A percentile compares a stretch with the other conserved stretches of the same genome.
phyloP scores from a whole-genome alignment of 2,113 vertebrate species.

The Clarias batrachus region DNA sequence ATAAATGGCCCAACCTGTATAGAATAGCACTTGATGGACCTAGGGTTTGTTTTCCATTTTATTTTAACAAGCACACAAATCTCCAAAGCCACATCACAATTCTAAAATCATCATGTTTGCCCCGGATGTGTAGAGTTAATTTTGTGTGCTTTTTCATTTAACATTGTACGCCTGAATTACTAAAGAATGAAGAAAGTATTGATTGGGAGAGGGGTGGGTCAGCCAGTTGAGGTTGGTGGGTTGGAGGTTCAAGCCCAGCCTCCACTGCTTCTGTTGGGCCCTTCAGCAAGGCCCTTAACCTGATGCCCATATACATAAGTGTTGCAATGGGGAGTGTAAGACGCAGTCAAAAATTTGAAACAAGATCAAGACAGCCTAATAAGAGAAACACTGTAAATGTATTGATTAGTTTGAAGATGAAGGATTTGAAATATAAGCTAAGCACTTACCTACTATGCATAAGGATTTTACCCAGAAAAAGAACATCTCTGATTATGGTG shows the following conservation, averaged over 20 bases:
- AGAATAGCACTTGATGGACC: not conserved
- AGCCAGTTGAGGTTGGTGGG: too few relatives aligned
- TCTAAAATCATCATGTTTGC: not conserved
- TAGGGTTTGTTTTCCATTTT: not conserved
- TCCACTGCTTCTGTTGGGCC: too few relatives aligned
- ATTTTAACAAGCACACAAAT: not conserved
- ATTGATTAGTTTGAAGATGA: not conserved
- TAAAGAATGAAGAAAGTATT: not conserved
- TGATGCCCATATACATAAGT: too few relatives aligned
- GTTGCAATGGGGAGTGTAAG: too few relatives aligned
- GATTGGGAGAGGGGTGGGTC: too few relatives aligned
- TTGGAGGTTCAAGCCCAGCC: too few relatives aligned
- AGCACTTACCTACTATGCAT: not conserved
- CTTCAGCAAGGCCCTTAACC: too few relatives aligned
- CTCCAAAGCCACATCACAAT: not conserved
- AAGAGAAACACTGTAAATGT: not conserved
- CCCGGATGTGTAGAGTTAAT: not conserved
- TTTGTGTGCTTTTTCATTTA: not conserved
- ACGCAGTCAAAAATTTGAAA: too few relatives aligned
- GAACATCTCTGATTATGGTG: not conserved
- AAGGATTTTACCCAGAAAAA: not conserved
- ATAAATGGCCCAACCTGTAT: too few relatives aligned
- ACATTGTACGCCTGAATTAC: not conserved
- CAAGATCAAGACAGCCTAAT: too few relatives aligned
- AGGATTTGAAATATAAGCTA: not conserved